Conservation (phyloP, 2,888 invertebrate species). For the Punctoribates punctum region DNA sequence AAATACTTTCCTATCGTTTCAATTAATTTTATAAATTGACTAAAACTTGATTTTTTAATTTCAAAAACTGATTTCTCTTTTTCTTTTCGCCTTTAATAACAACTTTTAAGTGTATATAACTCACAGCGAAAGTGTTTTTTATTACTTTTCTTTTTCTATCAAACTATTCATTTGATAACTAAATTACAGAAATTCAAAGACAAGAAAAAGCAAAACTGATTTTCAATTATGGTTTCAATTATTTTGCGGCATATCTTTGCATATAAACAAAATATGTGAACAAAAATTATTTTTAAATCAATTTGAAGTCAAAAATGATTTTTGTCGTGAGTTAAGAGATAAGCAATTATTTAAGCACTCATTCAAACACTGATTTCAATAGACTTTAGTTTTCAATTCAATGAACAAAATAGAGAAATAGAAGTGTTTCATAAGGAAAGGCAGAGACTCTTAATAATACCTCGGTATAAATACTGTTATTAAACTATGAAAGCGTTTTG, state of each 20-base stretch:
- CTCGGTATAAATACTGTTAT: not conserved
- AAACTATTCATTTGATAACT: too few relatives aligned
- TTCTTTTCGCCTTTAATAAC: too few relatives aligned
- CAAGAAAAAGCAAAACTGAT: too few relatives aligned
- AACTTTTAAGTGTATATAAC: too few relatives aligned
- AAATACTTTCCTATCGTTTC: too few relatives aligned
- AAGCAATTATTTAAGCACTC: not conserved
- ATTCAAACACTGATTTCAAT: constrained; percentile 4
- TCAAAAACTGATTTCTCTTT: too few relatives aligned
- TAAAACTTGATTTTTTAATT: too few relatives aligned
- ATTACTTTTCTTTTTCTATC: too few relatives aligned
- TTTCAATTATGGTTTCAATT: too few relatives aligned
- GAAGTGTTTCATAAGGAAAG: not conserved
- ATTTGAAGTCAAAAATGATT: not conserved
- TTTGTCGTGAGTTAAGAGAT: not conserved
- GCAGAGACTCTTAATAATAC: not conserved
- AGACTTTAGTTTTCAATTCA: not conserved
- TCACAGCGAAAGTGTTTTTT: too few relatives aligned
- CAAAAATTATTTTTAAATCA: not conserved
- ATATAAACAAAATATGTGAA: not conserved
- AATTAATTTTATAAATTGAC: too few relatives aligned
- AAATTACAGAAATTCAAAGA: too few relatives aligned
- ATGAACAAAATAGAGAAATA: not conserved
- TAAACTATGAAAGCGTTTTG: constrained; percentile 8
- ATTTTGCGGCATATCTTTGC: constrained; percentile 2